These are phyloP conservation scores for Ennomos quercinarius DNA, from an alignment of 2,888 invertebrate species.

Conservation along the genomic window DNA sequence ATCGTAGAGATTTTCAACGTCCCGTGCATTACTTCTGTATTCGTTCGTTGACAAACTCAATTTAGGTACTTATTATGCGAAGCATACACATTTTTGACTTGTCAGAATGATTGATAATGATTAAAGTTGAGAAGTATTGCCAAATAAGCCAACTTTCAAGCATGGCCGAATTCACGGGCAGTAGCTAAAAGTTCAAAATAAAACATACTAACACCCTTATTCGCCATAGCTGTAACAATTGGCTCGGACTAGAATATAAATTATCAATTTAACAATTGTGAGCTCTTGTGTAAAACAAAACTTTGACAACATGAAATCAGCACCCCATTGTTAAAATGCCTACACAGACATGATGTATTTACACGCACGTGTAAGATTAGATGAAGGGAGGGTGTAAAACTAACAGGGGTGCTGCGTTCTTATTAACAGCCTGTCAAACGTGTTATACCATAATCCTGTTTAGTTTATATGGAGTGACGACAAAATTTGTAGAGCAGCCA, in stretches of 20 bases:
- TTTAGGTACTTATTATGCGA: constrained; percentile 1
- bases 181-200: too few relatives aligned
- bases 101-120: too few relatives aligned
- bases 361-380: constrained; percentile 64
- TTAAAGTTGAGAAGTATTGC: too few relatives aligned
- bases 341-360: constrained; percentile 52
- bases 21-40: constrained; percentile 10
- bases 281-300: constrained; percentile 28
- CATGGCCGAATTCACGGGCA: too few relatives aligned
- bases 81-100: neutral
- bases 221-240: too few relatives aligned
- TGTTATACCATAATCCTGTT: constrained; percentile 68
- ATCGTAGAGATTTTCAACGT: constrained; percentile 54
- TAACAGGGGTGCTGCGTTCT: constrained; percentile 77
- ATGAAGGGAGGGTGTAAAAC: constrained; percentile 70
- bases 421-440: constrained; percentile 79
- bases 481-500: neutral
- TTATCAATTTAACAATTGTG: constrained; percentile 30
- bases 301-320: constrained; percentile 38
- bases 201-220: too few relatives aligned
- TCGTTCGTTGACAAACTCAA: constrained; percentile 20
- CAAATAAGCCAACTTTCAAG: too few relatives aligned
- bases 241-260: neutral
- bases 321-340: constrained; percentile 44
- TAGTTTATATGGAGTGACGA: constrained; percentile 44